Evolutionary conservation across 1,140 invertebrate genomes (phyloP).

Genomic region (Eupristina koningsbergeri): DNA sequence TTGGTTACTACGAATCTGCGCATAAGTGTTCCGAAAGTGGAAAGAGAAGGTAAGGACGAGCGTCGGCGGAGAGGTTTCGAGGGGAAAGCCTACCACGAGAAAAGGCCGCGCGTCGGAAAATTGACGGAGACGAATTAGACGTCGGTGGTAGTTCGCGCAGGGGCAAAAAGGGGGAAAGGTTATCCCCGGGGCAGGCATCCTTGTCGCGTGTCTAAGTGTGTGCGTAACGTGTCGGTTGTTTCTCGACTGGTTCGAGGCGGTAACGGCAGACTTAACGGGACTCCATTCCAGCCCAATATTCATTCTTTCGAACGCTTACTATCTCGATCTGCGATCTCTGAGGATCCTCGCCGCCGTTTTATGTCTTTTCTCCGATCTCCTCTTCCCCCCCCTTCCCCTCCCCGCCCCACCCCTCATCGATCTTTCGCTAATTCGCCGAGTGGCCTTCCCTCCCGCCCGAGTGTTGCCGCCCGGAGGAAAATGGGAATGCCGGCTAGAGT

Average conservation of each 20-base stretch:
- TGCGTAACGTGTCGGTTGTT: slow-evolving; percentile 35
- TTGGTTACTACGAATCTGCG: too few relatives aligned
- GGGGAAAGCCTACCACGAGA: too few relatives aligned
- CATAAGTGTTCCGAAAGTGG: too few relatives aligned
- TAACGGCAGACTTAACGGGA: slow-evolving; percentile 73
- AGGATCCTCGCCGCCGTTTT: background rate
- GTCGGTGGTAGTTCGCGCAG: too few relatives aligned
- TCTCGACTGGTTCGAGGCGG: slow-evolving; percentile 58
- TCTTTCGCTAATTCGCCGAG: background rate
- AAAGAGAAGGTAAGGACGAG: too few relatives aligned
- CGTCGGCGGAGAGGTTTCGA: background rate
- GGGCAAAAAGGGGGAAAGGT: background rate
- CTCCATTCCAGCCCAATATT: slow-evolving; percentile 69
- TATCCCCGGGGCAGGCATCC: background rate
- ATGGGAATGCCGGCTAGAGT: too few relatives aligned
- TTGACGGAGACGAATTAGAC: too few relatives aligned
- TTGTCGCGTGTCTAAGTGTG: background rate
- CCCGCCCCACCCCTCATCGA: background rate
- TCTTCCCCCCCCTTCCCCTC: too few relatives aligned
- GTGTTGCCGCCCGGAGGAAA: too few relatives aligned
- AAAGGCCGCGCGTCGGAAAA: too few relatives aligned
- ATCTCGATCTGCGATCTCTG: background rate
- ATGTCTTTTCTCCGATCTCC: background rate
- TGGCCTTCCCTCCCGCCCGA: too few relatives aligned
- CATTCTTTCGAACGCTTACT: slow-evolving; percentile 67